Percentiles rank a stretch among this genome's conserved stretches.
Evolutionary conservation across 1,140 invertebrate species (phyloP).

Genomic region (Cotesia glomerata): DNA sequence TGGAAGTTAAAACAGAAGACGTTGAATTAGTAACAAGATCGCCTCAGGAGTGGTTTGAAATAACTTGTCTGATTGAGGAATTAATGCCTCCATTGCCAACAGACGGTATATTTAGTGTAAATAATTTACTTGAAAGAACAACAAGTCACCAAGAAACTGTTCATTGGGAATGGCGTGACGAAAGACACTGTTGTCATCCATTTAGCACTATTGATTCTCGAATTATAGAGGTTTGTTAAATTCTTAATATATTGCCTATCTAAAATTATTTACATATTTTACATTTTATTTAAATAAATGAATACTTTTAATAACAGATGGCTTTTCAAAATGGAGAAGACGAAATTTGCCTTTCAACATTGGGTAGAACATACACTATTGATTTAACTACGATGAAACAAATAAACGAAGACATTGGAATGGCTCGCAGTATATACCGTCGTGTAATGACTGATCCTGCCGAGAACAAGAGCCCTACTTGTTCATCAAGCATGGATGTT

Average conservation of each 20-base stretch:
- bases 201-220: conserved; percentile 77
- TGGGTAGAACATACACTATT: conserved; percentile 92
- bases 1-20: conserved; percentile 69
- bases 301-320: conserved; percentile 68
- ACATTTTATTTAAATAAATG: background rate
- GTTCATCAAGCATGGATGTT: conserved; percentile 59
- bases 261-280: no score
- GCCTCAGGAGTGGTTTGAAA: conserved; percentile 95
- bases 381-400: conserved; percentile 98
- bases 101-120: conserved; percentile 93
- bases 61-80: conserved; percentile 94
- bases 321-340: conserved; percentile 93
- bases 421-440: conserved; percentile 87
- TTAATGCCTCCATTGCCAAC: conserved; percentile 92
- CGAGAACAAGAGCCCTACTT: conserved; percentile 58
- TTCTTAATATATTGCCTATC: background rate
- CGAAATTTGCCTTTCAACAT: conserved; percentile 89
- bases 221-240: conserved; percentile 75
- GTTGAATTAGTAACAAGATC: conserved; percentile 87
- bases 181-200: conserved; percentile 75
- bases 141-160: conserved; percentile 77
- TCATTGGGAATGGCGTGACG: conserved; percentile 96
- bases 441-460: conserved; percentile 62
- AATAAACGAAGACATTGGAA: conserved; percentile 97
- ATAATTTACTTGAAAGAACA: conserved; percentile 82